Evolutionary conservation across 2,113 vertebrate species (phyloP).

Genomic region (Nyctereutes procyonoides): DNA sequence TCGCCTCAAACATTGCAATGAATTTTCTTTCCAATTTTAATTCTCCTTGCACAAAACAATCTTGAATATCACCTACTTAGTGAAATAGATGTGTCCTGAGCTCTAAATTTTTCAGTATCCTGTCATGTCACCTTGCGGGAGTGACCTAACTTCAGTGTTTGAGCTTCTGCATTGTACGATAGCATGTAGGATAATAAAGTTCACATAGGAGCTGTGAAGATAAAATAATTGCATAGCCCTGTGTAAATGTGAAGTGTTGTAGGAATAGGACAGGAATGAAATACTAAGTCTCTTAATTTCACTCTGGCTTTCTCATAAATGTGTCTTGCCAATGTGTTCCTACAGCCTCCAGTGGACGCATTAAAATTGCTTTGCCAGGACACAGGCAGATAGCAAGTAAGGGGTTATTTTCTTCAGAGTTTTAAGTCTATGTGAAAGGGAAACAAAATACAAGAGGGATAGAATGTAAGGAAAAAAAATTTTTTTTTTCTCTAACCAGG

Average conservation of each 20-base stretch:
- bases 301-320: not conserved
- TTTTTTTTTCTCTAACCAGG: not conserved
- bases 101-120: not conserved
- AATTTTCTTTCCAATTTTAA: constrained; percentile 4
- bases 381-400: not conserved
- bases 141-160: not conserved
- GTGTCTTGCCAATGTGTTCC: not conserved
- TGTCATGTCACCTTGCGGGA: not conserved
- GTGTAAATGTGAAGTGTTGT: not conserved
- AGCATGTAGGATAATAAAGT: not conserved
- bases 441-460: not conserved
- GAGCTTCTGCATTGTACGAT: not conserved
- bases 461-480: not conserved
- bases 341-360: not conserved
- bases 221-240: not conserved
- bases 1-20: not conserved
- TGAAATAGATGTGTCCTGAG: not conserved
- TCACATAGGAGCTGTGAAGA: not conserved
- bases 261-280: not conserved
- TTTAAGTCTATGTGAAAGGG: not conserved
- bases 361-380: not conserved
- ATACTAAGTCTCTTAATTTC: not conserved
- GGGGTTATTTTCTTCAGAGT: not conserved
- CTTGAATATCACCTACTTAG: not conserved
- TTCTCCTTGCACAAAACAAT: not conserved